Evolutionary conservation across 1,140 invertebrate genomes (phyloP), one percentile per base, ranked within the genome.

Genomic region (Anoplophora glabripennis): DNA sequence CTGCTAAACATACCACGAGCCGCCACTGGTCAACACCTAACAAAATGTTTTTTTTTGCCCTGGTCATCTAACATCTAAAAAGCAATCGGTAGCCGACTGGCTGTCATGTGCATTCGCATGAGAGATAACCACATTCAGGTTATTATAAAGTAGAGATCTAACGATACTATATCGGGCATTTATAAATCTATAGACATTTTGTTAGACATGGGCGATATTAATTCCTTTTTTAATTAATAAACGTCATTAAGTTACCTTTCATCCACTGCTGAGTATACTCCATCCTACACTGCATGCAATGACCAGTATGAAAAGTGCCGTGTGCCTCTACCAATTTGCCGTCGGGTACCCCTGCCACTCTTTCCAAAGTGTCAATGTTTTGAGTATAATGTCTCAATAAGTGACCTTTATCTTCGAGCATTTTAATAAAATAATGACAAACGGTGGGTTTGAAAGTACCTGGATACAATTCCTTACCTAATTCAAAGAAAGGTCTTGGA

Each of bases 311-410:
- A 74, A 97, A 97, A 12, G 93, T 92, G 5, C 95, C 95, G 77
- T 98, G 94, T 21, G 94, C 94, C 76, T 98, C 94, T 1, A 97
- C 88, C 44, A 97, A 73, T 77, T 92, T 93, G 0, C 93, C 88
- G 11, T 83, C 85, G 1, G 88, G 86, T 52, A 98, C 77, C n/a
- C 92, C 93, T 51, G 94, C 89, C 4, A 91, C 78, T 67, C 91
- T 79, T 77, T 98, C 95, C 48, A 98, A 75, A 0, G 91, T 94
- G 75, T 98, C 96, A 66, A 98, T 95, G 78, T 98, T 98, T 79
- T 98, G 87, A 1, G 92, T 94, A 72, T 93, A 95, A 77, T 94
- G 90, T 28, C 92, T 80, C 10, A 92, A 72, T 0, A 96, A 72
- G 14, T 92, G 61, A 72, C 80, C 88, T 78, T 94, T 93, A 7